Evolutionary conservation across 2,113 vertebrate genomes (phyloP).

Genomic region (Okapia johnstoni): DNA sequence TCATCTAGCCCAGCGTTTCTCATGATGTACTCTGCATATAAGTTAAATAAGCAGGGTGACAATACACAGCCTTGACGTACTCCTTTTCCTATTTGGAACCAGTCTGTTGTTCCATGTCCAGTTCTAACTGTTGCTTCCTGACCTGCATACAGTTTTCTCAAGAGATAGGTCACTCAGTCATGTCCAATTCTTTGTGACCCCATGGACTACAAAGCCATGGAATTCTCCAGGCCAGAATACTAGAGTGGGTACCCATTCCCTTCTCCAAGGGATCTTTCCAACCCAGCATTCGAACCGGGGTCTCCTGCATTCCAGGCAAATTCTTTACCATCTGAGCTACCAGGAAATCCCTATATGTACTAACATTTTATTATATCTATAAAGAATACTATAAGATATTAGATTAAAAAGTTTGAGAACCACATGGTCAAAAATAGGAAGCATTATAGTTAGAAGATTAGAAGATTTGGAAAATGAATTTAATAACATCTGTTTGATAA

Average conservation of each 20-base stretch:
- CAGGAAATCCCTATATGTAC: neutral
- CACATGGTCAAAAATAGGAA: neutral
- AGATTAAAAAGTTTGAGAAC: neutral
- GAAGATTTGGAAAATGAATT: neutral
- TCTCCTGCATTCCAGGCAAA: neutral
- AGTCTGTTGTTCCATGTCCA: too few species aligned
- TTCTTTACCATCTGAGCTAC: too few species aligned
- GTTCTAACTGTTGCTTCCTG: too few species aligned
- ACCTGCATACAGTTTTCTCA: too few species aligned
- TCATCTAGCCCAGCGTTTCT: too few species aligned
- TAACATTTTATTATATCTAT: neutral
- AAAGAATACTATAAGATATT: neutral
- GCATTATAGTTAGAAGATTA: neutral
- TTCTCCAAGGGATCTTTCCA: neutral
- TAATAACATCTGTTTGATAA: neutral
- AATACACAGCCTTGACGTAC: too few species aligned
- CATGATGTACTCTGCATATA: too few species aligned
- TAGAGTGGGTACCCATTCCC: neutral
- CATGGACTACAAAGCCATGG: neutral
- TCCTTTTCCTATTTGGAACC: too few species aligned
- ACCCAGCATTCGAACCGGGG: neutral
- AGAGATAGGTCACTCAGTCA: neutral
- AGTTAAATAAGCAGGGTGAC: too few species aligned
- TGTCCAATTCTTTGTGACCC: neutral
- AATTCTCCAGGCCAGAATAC: neutral